A percentile compares a stretch with the other conserved stretches of the same genome.
These are phyloP conservation scores for Drosophila mettleri DNA, from an alignment of 2,888 invertebrate species.

Conservation along the genomic window DNA sequence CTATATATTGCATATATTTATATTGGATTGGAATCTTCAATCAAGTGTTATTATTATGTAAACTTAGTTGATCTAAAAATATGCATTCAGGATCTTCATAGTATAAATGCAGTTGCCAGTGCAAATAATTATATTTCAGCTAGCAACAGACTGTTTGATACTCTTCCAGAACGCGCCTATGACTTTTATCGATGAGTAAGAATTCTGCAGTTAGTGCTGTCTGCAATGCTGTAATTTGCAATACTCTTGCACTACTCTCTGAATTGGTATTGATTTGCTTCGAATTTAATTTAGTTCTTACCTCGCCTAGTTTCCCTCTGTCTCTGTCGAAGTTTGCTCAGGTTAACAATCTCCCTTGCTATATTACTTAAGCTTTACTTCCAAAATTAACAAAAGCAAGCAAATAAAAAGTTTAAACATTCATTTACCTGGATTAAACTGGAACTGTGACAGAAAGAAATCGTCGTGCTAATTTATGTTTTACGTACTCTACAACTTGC, in stretches of 20 bases:
- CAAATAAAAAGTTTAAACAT: neutral
- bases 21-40: constrained; percentile 9
- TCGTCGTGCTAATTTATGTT: neutral
- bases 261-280: neutral
- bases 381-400: too few relatives aligned
- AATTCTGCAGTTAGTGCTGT: too few relatives aligned
- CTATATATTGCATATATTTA: too few relatives aligned
- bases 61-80: neutral
- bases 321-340: too few relatives aligned
- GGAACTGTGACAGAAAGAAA: neutral
- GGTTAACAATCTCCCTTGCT: neutral
- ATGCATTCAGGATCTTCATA: neutral
- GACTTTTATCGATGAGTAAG: too few relatives aligned
- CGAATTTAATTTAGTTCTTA: neutral
- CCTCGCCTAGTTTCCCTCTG: neutral
- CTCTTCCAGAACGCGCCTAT: too few relatives aligned
- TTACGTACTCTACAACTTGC: too few relatives aligned
- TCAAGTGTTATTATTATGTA: neutral
- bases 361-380: neutral
- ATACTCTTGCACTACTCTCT: too few relatives aligned
- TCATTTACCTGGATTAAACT: neutral
- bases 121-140: too few relatives aligned
- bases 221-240: too few relatives aligned
- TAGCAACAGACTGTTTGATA: too few relatives aligned
- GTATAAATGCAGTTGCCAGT: too few relatives aligned